These are phyloP conservation scores for Orchestes rusci DNA, from an alignment of 2,888 invertebrate species.

Conservation along the genomic window DNA sequence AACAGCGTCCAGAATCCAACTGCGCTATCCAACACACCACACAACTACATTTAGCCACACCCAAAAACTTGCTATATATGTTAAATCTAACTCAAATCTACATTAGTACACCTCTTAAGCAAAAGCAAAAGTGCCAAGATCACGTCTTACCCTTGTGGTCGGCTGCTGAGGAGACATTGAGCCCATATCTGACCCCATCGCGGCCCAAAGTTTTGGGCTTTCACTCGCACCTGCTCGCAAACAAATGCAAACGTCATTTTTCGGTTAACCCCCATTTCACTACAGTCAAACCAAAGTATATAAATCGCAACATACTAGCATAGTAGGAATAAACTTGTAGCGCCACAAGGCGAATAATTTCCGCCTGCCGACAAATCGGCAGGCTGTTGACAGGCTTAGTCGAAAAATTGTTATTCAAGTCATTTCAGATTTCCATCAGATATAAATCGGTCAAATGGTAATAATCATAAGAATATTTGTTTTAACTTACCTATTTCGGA, in stretches of 20 bases:
- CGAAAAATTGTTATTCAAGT: no score
- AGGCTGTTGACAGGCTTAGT: not conserved
- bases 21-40: no score
- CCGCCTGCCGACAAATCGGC: not conserved
- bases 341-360: not conserved
- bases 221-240: slow-evolving; percentile 49
- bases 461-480: no score
- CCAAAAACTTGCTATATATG: no score
- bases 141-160: slow-evolving; percentile 56
- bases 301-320: not conserved
- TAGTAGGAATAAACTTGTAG: not conserved
- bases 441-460: no score
- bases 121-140: no score
- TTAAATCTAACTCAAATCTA: no score
- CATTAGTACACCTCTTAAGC: no score
- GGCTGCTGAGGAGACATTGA: slow-evolving; percentile 48
- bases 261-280: not conserved
- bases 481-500: no score
- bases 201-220: slow-evolving; percentile 50
- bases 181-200: slow-evolving; percentile 48
- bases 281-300: not conserved
- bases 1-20: not conserved
- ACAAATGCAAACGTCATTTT: slow-evolving; percentile 41
- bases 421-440: no score
- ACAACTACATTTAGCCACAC: no score